Percentiles rank a stretch among this genome's conserved stretches.
These are phyloP conservation scores for Eunapius fragilis DNA, from an alignment of 37 sponge, comb jelly and placozoan genomes.

Conservation along the genomic window DNA sequence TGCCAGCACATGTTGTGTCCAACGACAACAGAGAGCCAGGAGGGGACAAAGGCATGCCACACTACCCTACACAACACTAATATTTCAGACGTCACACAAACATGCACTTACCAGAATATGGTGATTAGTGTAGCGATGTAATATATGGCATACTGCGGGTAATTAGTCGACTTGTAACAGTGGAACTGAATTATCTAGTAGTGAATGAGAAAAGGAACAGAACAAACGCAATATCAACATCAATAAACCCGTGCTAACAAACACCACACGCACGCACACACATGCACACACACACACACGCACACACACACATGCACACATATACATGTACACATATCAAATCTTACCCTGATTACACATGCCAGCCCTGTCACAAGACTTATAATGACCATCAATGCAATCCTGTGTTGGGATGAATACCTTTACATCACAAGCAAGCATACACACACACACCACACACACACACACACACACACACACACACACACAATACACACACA, in stretches of 20 bases:
- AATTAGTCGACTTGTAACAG: conserved; percentile 49
- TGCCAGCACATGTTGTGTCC: no score
- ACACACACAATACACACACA: background rate
- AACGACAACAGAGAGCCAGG: no score
- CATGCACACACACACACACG: conserved; percentile 11
- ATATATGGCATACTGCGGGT: conserved; percentile 60
- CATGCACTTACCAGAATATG: conserved; percentile 32
- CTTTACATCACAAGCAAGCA: background rate
- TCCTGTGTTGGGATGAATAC: background rate
- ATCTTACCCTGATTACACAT: background rate
- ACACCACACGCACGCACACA: background rate
- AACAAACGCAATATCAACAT: background rate
- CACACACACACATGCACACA: background rate
- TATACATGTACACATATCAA: background rate
- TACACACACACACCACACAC: conserved; percentile 2
- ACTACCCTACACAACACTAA: no score
- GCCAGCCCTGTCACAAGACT: background rate
- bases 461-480: conserved; percentile 11
- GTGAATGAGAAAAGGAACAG: background rate
- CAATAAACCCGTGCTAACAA: background rate
- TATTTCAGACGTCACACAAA: no score
- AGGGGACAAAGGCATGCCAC: no score
- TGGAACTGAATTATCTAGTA: conserved; percentile 68
- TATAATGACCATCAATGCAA: background rate
- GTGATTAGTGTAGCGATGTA: conserved; percentile 50